phyloP scores from a whole-genome alignment of 1,140 invertebrate genomes.

The Zaprionus inermis region DNA sequence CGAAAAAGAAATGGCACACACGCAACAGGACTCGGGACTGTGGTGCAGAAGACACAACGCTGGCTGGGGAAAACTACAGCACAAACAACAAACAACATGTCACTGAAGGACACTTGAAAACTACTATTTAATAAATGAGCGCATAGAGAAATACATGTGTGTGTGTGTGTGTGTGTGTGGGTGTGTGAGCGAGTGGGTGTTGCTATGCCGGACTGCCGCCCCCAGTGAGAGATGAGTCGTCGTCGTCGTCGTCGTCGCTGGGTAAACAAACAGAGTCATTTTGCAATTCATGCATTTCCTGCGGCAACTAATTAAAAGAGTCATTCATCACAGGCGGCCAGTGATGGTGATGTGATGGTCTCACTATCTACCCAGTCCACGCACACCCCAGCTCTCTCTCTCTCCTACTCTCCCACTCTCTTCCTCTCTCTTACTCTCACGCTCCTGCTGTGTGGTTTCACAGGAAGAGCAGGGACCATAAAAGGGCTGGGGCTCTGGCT shows the following conservation, averaged over 20 bases:
- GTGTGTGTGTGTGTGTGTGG: constrained; percentile 5
- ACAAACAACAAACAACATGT: constrained; percentile 77
- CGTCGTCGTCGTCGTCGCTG: constrained; percentile 60
- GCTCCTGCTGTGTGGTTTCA: constrained; percentile 39
- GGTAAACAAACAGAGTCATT: constrained; percentile 83
- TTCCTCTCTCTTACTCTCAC: background rate
- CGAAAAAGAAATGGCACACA: constrained; percentile 59
- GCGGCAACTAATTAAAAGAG: constrained; percentile 84
- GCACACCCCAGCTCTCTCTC: background rate
- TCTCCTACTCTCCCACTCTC: constrained; percentile 7
- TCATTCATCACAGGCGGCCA: constrained; percentile 83
- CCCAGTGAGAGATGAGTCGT: constrained; percentile 38
- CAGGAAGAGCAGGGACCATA: constrained; percentile 40
- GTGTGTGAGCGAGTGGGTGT: constrained; percentile 26
- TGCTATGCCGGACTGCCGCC: constrained; percentile 24
- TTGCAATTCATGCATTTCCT: constrained; percentile 84
- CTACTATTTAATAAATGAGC: constrained; percentile 84
- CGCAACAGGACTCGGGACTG: constrained; percentile 45
- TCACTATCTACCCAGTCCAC: constrained; percentile 22
- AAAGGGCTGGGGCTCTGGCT: constrained; percentile 38
- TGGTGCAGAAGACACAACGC: constrained; percentile 43
- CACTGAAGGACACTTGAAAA: constrained; percentile 83
- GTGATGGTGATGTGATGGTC: constrained; percentile 76
- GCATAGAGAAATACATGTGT: constrained; percentile 58
- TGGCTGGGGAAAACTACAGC: constrained; percentile 49